Conservation (phyloP, 2,888 invertebrate species). For the Leptinotarsa rubiginosa region DNA sequence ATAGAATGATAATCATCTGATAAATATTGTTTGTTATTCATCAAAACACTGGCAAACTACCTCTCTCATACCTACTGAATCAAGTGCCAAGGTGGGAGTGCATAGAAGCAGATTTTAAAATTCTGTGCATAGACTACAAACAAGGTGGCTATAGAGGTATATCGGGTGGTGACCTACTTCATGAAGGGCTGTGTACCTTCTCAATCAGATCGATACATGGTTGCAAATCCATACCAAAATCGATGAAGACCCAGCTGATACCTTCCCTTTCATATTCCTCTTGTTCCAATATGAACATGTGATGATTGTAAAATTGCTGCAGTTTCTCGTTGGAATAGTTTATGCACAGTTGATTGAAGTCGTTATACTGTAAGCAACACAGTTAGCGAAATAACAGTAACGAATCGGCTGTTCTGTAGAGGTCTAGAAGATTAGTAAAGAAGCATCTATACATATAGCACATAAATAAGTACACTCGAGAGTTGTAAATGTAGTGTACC, state of each 20-base stretch:
- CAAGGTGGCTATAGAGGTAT: slow-evolving; percentile 16
- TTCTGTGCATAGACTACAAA: slow-evolving; percentile 50
- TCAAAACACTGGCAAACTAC: not conserved
- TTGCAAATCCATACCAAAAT: slow-evolving; percentile 95
- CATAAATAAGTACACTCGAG: slow-evolving; percentile 11
- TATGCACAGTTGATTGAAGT: slow-evolving; percentile 96
- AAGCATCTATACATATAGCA: not conserved
- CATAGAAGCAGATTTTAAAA: slow-evolving; percentile 17
- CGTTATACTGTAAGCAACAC: slow-evolving; percentile 79
- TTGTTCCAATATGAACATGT: slow-evolving; percentile 96
- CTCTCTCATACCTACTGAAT: not conserved
- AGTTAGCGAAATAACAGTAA: slow-evolving; percentile 45
- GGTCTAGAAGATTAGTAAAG: not conserved
- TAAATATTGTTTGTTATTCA: not conserved
- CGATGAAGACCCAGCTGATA: slow-evolving; percentile 92
- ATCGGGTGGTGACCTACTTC: not conserved
- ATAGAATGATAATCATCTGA: not conserved
- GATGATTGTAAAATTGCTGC: slow-evolving; percentile 96
- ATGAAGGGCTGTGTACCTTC: slow-evolving; percentile 74
- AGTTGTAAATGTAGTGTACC: slow-evolving; percentile 66
- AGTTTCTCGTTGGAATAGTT: slow-evolving; percentile 96
- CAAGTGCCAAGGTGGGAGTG: not conserved
- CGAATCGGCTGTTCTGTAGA: slow-evolving; percentile 29
- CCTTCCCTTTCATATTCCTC: slow-evolving; percentile 94
- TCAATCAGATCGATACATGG: slow-evolving; percentile 91